These are phyloP conservation scores for Callitettix versicolor DNA, from an alignment of 1,140 invertebrate species.

Conservation along the genomic window DNA sequence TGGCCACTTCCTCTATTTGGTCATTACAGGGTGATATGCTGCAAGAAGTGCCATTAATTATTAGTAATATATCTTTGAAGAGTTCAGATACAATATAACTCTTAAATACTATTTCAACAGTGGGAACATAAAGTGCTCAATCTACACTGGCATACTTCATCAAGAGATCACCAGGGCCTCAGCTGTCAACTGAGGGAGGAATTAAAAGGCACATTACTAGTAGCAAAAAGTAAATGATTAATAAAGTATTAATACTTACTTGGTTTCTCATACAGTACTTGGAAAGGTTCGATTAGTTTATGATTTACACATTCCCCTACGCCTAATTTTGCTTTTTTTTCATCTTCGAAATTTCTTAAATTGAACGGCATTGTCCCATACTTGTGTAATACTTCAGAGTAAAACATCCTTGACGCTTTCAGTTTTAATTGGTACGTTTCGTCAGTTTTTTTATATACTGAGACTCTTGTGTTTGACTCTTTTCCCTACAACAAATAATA, in stretches of 20 bases:
- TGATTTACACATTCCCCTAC: conserved; percentile 97
- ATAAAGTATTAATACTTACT: conserved; percentile 23
- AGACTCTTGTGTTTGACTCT: conserved; percentile 88
- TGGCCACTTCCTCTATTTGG: too few relatives aligned
- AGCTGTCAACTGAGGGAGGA: too few relatives aligned
- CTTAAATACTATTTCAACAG: too few relatives aligned
- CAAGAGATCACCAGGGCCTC: too few relatives aligned
- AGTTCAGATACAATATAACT: too few relatives aligned
- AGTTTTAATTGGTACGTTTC: conserved; percentile 94
- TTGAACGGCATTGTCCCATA: conserved; percentile 92
- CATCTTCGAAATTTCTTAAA: conserved; percentile 85
- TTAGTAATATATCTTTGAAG: too few relatives aligned
- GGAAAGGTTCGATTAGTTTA: conserved; percentile 95
- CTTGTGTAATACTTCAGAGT: conserved; percentile 85
- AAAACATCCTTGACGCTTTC: conserved; percentile 92
- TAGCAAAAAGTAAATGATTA: too few relatives aligned
- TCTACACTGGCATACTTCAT: too few relatives aligned
- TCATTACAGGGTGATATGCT: too few relatives aligned
- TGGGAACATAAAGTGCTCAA: too few relatives aligned
- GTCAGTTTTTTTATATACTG: conserved; percentile 97
- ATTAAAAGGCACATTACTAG: too few relatives aligned
- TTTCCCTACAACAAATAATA: conserved; percentile 46
- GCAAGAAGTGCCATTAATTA: too few relatives aligned
- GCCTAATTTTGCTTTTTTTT: conserved; percentile 94
- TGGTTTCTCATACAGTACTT: conserved; percentile 46